Conservation (phyloP, 2,797 vertebrate species). For the Urophycis tenuis region DNA sequence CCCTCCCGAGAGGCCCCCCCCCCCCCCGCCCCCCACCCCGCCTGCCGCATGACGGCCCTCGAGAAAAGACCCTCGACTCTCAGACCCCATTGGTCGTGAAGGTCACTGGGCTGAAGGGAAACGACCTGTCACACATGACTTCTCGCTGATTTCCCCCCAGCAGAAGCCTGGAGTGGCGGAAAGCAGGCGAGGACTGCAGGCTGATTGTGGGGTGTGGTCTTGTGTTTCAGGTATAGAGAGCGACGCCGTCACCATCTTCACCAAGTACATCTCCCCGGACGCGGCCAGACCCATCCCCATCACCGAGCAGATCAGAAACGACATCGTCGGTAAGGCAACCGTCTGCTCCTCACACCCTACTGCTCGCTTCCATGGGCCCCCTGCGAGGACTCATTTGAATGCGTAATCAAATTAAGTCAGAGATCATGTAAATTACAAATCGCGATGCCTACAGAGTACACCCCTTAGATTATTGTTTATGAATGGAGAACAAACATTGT, state of each 20-base stretch:
- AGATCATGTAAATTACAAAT: background rate
- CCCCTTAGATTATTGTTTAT: background rate
- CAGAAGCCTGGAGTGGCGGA: background rate
- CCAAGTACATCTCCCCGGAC: slow-evolving; percentile 97
- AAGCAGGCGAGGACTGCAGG: background rate
- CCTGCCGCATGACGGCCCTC: too few relatives aligned
- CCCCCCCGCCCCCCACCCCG: too few relatives aligned
- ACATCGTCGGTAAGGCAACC: slow-evolving; percentile 87
- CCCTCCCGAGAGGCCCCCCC: background rate
- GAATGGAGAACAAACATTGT: background rate
- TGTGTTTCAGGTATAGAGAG: slow-evolving; percentile 85
- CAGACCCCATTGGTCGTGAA: too few relatives aligned
- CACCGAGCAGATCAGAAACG: slow-evolving; percentile 91
- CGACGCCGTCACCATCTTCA: slow-evolving; percentile 95
- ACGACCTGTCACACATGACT: too few relatives aligned
- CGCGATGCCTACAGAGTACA: background rate
- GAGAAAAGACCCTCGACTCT: too few relatives aligned
- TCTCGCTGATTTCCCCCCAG: too few relatives aligned
- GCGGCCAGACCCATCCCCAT: slow-evolving; percentile 93
- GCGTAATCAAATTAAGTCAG: background rate
- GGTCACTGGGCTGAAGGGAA: too few relatives aligned
- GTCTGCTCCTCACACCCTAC: background rate
- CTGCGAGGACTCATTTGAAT: background rate
- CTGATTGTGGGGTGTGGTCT: background rate
- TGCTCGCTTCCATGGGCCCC: background rate